phyloP scores from a whole-genome alignment of 1,140 invertebrate genomes.

The Halesus radiatus region DNA sequence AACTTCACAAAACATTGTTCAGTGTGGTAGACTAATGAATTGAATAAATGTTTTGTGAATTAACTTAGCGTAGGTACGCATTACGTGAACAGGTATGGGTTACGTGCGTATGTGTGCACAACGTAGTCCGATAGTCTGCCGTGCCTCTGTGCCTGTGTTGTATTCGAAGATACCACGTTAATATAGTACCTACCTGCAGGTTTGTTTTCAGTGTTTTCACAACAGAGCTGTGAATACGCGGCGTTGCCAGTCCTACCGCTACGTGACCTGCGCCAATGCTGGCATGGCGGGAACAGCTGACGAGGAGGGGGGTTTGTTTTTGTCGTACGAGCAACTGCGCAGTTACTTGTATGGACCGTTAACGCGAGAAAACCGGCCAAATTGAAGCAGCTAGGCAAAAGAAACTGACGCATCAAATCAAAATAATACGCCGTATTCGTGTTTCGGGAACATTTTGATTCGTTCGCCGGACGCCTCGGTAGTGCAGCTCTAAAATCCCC shows the following conservation, averaged over 20 bases:
- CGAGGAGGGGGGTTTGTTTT: conserved; percentile 20
- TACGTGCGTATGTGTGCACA: no score
- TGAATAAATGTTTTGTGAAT: no score
- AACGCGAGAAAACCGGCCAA: neutral
- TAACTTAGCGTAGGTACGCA: no score
- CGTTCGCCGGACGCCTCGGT: neutral
- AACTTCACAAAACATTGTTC: no score
- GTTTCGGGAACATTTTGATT: neutral
- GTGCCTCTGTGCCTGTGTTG: no score
- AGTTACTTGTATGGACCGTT: neutral
- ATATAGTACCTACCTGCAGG: no score
- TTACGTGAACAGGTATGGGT: no score
- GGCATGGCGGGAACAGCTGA: conserved; percentile 18
- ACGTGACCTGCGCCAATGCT: conserved; percentile 37
- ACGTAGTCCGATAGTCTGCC: no score
- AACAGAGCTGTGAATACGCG: conserved; percentile 3
- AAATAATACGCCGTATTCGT: neutral
- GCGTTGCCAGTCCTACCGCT: conserved; percentile 20
- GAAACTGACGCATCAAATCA: neutral
- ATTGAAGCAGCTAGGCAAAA: neutral
- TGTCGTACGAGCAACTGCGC: conserved; percentile 16
- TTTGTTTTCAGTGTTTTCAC: conserved; percentile 21
- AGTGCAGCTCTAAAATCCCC: neutral
- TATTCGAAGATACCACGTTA: no score
- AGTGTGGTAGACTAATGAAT: no score